These are phyloP conservation scores for Pristionchus maxplancki DNA, from an alignment of 2,888 invertebrate species.

Conservation along the genomic window DNA sequence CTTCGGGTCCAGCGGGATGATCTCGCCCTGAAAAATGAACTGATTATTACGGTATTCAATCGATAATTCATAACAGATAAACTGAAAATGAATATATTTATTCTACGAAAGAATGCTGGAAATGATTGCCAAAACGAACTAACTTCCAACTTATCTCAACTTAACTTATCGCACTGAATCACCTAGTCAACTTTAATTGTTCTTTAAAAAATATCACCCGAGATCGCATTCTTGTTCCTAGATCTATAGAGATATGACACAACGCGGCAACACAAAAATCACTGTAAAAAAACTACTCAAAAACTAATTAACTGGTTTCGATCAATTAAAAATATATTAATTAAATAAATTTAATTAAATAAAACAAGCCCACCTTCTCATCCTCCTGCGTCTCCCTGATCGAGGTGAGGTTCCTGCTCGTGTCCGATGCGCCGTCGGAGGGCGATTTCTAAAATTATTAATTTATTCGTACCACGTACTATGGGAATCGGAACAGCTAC, in stretches of 20 bases:
- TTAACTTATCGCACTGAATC: no score
- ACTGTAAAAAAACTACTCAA: neutral
- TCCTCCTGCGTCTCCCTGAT: constrained; percentile 47
- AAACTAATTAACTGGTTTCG: no score
- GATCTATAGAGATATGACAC: neutral
- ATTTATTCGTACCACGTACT: no score
- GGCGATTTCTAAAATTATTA: constrained; percentile 23
- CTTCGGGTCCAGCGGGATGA: constrained; percentile 44
- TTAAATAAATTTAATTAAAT: neutral
- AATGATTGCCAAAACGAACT: no score
- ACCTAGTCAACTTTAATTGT: no score
- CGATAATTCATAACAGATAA: neutral
- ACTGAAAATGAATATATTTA: no score
- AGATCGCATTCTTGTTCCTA: neutral
- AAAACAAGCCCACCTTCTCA: constrained; percentile 5
- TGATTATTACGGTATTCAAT: neutral
- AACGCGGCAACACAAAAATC: neutral
- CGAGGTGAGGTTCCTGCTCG: neutral
- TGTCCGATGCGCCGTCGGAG: neutral
- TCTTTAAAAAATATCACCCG: neutral
- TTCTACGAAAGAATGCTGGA: no score
- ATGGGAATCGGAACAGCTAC: neutral
- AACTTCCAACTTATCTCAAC: no score
- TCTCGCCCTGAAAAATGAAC: constrained; percentile 16
- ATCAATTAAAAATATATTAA: neutral